phyloP scores from a whole-genome alignment of 2,888 invertebrate genomes.

The Himalopsyche tibetana region DNA sequence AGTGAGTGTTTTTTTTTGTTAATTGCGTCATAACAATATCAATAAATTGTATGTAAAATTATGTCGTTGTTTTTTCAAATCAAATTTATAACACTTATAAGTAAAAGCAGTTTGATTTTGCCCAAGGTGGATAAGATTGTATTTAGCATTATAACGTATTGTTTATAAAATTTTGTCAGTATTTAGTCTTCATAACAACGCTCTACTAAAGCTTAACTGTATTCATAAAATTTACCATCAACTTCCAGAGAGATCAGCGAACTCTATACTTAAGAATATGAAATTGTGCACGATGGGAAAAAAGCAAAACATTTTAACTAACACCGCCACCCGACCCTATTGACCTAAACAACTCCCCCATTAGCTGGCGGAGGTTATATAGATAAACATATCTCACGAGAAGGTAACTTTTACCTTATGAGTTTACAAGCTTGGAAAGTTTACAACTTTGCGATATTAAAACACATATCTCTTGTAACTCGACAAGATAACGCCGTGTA shows the following conservation, averaged over 20 bases:
- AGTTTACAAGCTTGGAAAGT: conserved; percentile 49
- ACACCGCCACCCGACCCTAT: neutral
- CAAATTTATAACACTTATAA: no score
- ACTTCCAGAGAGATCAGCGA: neutral
- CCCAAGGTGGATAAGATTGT: no score
- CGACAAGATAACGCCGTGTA: conserved; percentile 52
- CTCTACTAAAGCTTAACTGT: no score
- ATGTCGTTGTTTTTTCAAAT: no score
- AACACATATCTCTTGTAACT: conserved; percentile 58
- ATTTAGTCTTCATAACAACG: no score
- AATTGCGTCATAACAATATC: no score
- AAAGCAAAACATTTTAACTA: conserved; percentile 20
- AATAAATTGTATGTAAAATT: no score
- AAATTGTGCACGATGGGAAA: neutral
- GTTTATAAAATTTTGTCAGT: no score
- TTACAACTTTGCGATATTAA: conserved; percentile 59
- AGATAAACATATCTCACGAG: conserved; percentile 45
- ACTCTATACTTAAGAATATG: neutral
- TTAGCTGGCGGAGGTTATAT: conserved; percentile 11
- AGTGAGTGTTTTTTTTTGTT: no score
- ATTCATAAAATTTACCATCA: no score
- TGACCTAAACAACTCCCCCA: conserved; percentile 37
- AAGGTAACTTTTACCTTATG: conserved; percentile 46
- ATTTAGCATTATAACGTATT: no score
- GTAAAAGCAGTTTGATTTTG: no score